Evolutionary conservation across 2,797 vertebrate genomes (phyloP).

Genomic region (Hylomyscus alleni): DNA sequence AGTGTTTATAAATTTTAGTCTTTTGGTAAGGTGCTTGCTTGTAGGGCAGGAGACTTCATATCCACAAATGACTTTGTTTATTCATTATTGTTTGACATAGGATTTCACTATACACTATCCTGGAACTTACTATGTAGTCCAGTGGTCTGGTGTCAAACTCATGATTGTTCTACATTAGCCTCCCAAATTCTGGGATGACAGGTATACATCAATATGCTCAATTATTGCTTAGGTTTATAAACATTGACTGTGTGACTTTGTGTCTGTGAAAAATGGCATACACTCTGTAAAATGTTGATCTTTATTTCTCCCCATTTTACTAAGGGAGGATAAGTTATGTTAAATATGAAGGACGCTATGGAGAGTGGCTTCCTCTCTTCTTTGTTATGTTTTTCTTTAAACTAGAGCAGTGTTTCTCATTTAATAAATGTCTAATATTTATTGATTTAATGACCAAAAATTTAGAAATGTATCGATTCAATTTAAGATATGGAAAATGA

Average conservation of each 20-base stretch:
- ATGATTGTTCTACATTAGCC: not conserved
- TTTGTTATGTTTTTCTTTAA: not conserved
- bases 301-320: not conserved
- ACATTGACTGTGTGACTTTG: not conserved
- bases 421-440: conserved; percentile 48
- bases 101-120: not conserved
- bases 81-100: not conserved
- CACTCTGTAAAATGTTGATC: conserved; percentile 22
- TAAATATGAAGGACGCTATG: not conserved
- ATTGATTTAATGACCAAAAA: conserved; percentile 14
- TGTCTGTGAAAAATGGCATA: not conserved
- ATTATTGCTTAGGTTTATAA: not conserved
- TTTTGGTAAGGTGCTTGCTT: conserved; percentile 3
- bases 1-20: conserved; percentile 13
- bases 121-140: not conserved
- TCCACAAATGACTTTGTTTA: not conserved
- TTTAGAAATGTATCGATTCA: not conserved
- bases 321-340: conserved; percentile 6
- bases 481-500: conserved; percentile 43
- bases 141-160: not conserved
- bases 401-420: not conserved
- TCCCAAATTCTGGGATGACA: not conserved
- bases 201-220: not conserved
- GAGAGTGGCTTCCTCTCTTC: not conserved
- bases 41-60: not conserved